phyloP scores from a whole-genome alignment of 2,888 invertebrate species.

The Dendrolimus pini region DNA sequence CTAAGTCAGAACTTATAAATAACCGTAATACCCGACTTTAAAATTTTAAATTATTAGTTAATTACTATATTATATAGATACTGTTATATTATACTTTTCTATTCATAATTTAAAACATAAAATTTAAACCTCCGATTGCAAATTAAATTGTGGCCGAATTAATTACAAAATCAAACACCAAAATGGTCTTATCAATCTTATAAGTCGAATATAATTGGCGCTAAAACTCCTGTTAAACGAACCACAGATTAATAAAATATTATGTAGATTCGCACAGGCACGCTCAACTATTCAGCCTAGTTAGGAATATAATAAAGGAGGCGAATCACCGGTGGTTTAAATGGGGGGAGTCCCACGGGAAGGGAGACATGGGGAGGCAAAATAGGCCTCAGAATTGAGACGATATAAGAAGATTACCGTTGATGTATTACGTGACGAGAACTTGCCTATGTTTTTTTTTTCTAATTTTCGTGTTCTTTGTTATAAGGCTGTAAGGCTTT shows the following conservation, averaged over 20 bases:
- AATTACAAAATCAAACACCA: not conserved
- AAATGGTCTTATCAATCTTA: not conserved
- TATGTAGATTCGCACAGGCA: constrained; percentile 1
- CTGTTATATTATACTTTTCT: no score
- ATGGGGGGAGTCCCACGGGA: constrained; percentile 34
- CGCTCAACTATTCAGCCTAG: not conserved
- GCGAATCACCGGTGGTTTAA: constrained; percentile 25
- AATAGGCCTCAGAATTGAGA: constrained; percentile 49
- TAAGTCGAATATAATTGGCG: not conserved
- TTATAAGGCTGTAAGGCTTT: not conserved
- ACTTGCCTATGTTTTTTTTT: constrained; percentile 3
- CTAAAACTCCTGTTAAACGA: not conserved
- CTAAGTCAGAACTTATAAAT: no score
- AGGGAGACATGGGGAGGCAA: constrained; percentile 11
- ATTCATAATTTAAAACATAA: no score
- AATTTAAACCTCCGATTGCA: no score
- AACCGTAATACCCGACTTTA: no score
- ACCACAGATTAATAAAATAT: not conserved
- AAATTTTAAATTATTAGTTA: no score
- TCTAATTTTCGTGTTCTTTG: constrained; percentile 4
- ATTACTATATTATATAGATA: no score
- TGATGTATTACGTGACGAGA: constrained; percentile 63
- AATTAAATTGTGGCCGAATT: no score
- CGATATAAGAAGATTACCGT: constrained; percentile 67
- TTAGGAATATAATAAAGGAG: constrained; percentile 26